Base-by-base conservation (phyloP, 2,113 vertebrate species). In the Pedionomus torquatus region DNA sequence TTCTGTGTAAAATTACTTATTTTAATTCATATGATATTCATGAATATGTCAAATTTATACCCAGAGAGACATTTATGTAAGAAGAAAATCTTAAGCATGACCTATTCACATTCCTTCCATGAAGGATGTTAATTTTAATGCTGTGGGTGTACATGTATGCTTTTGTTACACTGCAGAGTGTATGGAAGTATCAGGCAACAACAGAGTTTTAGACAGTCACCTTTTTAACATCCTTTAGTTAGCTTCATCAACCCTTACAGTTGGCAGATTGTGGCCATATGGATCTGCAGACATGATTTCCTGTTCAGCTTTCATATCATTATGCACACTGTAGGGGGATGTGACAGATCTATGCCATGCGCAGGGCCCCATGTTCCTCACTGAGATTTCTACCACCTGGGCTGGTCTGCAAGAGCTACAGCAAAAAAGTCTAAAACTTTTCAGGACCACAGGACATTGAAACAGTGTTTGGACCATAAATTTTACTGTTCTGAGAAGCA, bases 21-120 rank as follows among this genome's bases (percentile, higher is more conserved):
- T 90, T 96, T 95, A 96, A 96, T 96, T 95, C 58, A 93, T 82
- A 88, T 66, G 37, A 86, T 93, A 95, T 96, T 97, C 77, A 98
- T 94, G 64, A 97, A 46, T 65, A 87, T 91, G 52, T 94, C 77
- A 96, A 95, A 95, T 81, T 18, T 81, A 93, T 54, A 96, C n/a
- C 39, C 80, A 95, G 68, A 96, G 76, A 89, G 74, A 51, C 74
- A 83, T 77, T 77, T 63, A 7, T 30, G 49, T 78, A 86, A 64
- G 66, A 83, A 95, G 49, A 93, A 94, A 96, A 83, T 19, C 37
- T 85, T 94, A 92, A 43, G 17, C 48, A 49, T 83, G 65, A 96
- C 88, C 49, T 95, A 46, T 82, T 94, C 72, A 61, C 48, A 74
- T 17, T 90, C 66, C 24, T 91, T 85, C 81, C 11, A 2, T 46